A percentile compares a stretch with the other conserved stretches of the same genome.
Evolutionary conservation across 1,140 invertebrate species (phyloP).

Genomic region (Nephotettix cincticeps): DNA sequence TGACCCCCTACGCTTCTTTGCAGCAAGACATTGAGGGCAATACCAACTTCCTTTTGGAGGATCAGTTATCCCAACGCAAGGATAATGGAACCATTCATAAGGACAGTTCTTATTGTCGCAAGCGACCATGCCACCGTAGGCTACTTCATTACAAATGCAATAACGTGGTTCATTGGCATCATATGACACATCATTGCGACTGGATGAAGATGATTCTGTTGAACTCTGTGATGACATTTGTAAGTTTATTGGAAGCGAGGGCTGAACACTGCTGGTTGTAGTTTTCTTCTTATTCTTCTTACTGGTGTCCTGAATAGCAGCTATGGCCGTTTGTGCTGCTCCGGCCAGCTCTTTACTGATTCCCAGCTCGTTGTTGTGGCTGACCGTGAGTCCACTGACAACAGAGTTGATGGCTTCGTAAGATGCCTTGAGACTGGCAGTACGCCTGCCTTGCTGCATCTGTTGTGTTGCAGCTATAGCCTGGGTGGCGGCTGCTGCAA

Average conservation of each 20-base stretch:
- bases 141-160: slow-evolving; percentile 97
- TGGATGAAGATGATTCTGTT: slow-evolving; percentile 36
- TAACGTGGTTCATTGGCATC: slow-evolving; percentile 94
- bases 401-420: slow-evolving; percentile 79
- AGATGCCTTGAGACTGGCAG: slow-evolving; percentile 92
- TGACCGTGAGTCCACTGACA: slow-evolving; percentile 50
- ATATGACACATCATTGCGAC: slow-evolving; percentile 58
- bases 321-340: slow-evolving; percentile 75
- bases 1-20: slow-evolving; percentile 81
- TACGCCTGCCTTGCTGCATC: slow-evolving; percentile 92
- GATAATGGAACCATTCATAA: slow-evolving; percentile 98
- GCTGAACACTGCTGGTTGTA: slow-evolving; percentile 43
- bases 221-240: slow-evolving; percentile 40
- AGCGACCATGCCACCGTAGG: slow-evolving; percentile 98
- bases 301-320: slow-evolving; percentile 65
- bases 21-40: slow-evolving; percentile 90
- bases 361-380: slow-evolving; percentile 56
- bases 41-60: slow-evolving; percentile 99
- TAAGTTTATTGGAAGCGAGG: slow-evolving; percentile 46
- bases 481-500: slow-evolving; percentile 92
- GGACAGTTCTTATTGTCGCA: slow-evolving; percentile 98
- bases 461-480: slow-evolving; percentile 96
- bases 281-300: slow-evolving; percentile 65
- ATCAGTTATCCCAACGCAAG: slow-evolving; percentile 92
- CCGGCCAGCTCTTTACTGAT: slow-evolving; percentile 70